Evolutionary conservation across 2,113 vertebrate genomes (phyloP).

Genomic region (Megaceryle maxima): DNA sequence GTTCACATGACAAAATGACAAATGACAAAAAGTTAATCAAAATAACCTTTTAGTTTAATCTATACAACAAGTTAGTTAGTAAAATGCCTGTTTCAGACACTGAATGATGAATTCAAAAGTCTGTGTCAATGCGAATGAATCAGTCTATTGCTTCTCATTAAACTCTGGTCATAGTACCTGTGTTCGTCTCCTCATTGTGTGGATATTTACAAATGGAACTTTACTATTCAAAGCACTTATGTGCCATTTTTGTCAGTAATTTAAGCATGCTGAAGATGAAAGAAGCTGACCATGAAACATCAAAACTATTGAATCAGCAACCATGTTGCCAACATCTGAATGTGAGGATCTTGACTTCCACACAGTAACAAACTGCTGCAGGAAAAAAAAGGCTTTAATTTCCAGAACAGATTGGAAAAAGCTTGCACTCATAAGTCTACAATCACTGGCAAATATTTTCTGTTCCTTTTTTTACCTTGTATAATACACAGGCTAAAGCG

Average conservation of each 20-base stretch:
- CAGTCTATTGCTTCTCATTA: constrained; percentile 54
- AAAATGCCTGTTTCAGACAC: constrained; percentile 29
- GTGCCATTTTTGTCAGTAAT: constrained; percentile 60
- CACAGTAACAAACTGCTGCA: constrained; percentile 7
- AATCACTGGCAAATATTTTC: background rate
- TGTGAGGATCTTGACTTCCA: background rate
- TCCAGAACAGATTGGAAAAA: background rate
- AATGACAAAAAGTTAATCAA: constrained; percentile 3
- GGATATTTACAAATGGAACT: constrained; percentile 47
- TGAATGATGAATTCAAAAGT: constrained; percentile 42
- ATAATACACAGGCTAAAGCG: background rate
- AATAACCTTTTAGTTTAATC: constrained; percentile 44
- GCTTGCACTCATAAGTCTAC: background rate
- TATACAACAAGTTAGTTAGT: background rate
- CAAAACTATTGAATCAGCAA: constrained; percentile 61
- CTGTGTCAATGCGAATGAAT: constrained; percentile 18
- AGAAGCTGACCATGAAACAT: constrained; percentile 66
- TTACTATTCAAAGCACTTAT: constrained; percentile 37
- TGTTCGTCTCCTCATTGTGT: constrained; percentile 1
- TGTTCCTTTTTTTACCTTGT: background rate
- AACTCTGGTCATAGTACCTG: background rate
- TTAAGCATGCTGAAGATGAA: constrained; percentile 70
- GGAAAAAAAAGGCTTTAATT: constrained; percentile 23
- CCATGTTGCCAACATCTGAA: constrained; percentile 38
- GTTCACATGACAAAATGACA: background rate